These are phyloP conservation scores for Tribolium freemani DNA, from an alignment of 2,888 invertebrate genomes.

Conservation along the genomic window DNA sequence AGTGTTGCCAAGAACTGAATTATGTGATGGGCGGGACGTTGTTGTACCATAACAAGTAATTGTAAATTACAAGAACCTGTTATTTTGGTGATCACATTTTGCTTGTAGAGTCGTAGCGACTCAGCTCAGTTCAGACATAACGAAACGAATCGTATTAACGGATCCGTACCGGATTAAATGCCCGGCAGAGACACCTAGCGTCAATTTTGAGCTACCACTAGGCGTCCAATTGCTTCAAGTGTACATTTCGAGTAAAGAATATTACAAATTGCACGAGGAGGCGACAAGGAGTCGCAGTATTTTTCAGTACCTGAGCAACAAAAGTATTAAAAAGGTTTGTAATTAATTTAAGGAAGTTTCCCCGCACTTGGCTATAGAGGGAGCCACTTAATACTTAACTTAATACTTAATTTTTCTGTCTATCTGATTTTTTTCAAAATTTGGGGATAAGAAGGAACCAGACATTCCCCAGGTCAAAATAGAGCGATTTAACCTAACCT, in stretches of 20 bases:
- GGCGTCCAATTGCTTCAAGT: conserved; percentile 87
- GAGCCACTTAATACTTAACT: no score
- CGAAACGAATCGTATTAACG: conserved; percentile 84
- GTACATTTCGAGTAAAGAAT: conserved; percentile 78
- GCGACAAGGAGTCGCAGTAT: conserved; percentile 67
- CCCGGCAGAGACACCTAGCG: conserved; percentile 78
- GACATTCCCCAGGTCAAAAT: no score
- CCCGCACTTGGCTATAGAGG: no score
- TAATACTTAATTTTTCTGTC: no score
- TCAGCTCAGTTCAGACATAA: conserved; percentile 80
- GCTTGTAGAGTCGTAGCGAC: conserved; percentile 81
- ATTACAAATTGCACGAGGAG: conserved; percentile 69
- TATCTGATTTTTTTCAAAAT: no score
- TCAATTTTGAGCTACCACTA: conserved; percentile 81
- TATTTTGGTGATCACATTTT: not conserved
- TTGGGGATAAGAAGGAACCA: no score
- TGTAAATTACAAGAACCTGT: not conserved
- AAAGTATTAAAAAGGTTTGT: conserved; percentile 57
- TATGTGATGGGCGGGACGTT: conserved; percentile 89
- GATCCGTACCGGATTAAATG: conserved; percentile 89
- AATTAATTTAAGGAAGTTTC: not conserved
- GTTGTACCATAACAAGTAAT: conserved; percentile 92
- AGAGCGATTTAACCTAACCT: no score
- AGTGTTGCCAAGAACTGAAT: conserved; percentile 83
- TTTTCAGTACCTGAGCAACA: conserved; percentile 55